A percentile compares a stretch with the other conserved stretches of the same genome.
phyloP scores from a whole-genome alignment of 2,888 invertebrate genomes.

The Drosophila suboccidentalis region DNA sequence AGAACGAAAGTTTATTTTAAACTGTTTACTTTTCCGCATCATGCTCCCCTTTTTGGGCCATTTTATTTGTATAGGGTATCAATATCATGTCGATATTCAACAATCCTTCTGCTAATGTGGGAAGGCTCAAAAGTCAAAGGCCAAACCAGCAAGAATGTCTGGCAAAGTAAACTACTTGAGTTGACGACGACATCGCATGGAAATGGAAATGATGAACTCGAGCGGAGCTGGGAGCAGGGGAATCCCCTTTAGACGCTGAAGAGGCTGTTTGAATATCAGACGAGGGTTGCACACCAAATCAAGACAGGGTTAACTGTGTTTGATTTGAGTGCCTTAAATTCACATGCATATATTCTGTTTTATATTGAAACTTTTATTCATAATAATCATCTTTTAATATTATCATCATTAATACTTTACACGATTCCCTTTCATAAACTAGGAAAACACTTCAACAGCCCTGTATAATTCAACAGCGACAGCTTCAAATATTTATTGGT shows the following conservation, averaged over 20 bases:
- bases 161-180: conserved; percentile 65
- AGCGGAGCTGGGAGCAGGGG: conserved; percentile 1
- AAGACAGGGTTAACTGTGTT: not conserved
- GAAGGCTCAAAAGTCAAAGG: conserved; percentile 52
- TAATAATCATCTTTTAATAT: not conserved
- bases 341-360: not conserved
- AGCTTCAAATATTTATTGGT: conserved; percentile 46
- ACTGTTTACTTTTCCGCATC: not conserved
- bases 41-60: not conserved
- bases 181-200: conserved; percentile 28
- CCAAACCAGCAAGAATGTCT: conserved; percentile 53
- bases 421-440: not conserved
- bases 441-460: conserved; percentile 16
- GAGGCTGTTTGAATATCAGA: conserved; percentile 8
- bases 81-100: conserved; percentile 55
- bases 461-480: conserved; percentile 29
- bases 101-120: conserved; percentile 63
- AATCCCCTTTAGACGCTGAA: conserved; percentile 3
- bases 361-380: not conserved
- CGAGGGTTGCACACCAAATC: conserved; percentile 37
- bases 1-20: not conserved
- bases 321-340: not conserved
- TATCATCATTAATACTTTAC: not conserved
- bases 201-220: conserved; percentile 41
- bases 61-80: conserved; percentile 8